Evolutionary conservation across 2,797 vertebrate species (phyloP), one percentile per base, ranked within the genome.

Genomic region (Buphagus erythrorhynchus): DNA sequence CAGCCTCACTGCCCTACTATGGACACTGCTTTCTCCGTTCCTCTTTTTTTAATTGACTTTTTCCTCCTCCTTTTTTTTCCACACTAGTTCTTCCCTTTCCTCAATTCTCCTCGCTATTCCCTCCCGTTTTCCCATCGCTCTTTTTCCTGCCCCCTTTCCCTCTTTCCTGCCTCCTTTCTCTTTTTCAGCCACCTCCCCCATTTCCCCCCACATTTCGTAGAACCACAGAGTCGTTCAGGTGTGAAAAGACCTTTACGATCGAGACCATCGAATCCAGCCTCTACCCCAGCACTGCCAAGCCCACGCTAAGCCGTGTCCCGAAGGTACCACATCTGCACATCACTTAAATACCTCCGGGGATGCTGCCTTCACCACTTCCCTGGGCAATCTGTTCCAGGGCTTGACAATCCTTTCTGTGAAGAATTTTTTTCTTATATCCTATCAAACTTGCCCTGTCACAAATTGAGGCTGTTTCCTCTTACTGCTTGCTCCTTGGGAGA

Each of bases 121-220:
- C 10, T 82, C 31, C 5, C 18, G 4, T 81, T 78, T 81, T 38
- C 52, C 52, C 43, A 46, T 29, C 4, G 7, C 16, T 18, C 5
- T 16, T 26, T 21, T 16, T 33, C 7, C 29, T 54, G 49, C 4
- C 5, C 13, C 13, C 13, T 26, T 10, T 42, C 24, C 20, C 9
- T 7, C 40, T 38, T 38, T 62, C 31, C 9, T 35, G 20, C 15
- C 5, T 17, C 21, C 13, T 13, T 10, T 45, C 29, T 16, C 13
- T 13, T n/a, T 58, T 40, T 25, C 31, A 36, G 0, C 16, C 16
- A 4, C 5, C 16, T 21, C 31, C 25, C 61, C 4, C 3, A 2
- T 55, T 55, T 24, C 7, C 13, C 26, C 5, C 29, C 9, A 8
- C 55, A 8, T 69, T 57, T 57, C 12, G 0, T 1, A 21, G n/a